Evolutionary conservation across 1,140 invertebrate genomes (phyloP), one percentile per base, ranked within the genome.

Genomic region (Ctenoplectra terminalis): DNA sequence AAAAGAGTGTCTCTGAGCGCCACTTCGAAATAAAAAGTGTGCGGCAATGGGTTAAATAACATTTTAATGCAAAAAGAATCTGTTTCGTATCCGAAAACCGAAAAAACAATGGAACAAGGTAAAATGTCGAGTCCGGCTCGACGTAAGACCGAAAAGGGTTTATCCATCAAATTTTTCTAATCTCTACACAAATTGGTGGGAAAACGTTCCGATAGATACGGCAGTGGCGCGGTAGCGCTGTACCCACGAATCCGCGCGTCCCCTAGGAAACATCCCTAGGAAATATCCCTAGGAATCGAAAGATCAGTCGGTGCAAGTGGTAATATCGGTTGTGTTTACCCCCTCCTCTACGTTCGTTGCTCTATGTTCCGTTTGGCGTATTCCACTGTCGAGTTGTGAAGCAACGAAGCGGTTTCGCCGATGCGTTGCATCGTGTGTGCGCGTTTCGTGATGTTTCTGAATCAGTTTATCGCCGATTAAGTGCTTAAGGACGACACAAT

Each of bases 211-310:
- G 7, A 60, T 66, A 29, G 79, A 48, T 74, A 81, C 72, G 40
- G 40, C 40, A 9, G 40, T 40, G 60, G n/a, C n/a, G n/a, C n/a
- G n/a, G 29, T 23, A 58, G 17, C 75, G 71, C 29, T 40, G 20
- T 31, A 52, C 20, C 34, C 46, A 80, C 78, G 37, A 66, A 74
- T 81, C n/a, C 61, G 23, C 37, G 43, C 34, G 64, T 50, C 23
- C n/a, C 26, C 56, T 82, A 77, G 73, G 29, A 75, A 83, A 79
- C 66, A 80, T 83, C 81, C 26, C 56, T 82, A 77, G 73, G 29
- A 75, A 83, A 79, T 72, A 80, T 83, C 81, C 76, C 81, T 83
- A 83, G 81, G 43, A 83, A 37, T 79, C 50, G 43, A 70, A 23
- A 64, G 75, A 82, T 82, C 66, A 67, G 37, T 78, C 37, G 29